A percentile compares a stretch with the other conserved stretches of the same genome.
Conservation (phyloP, 2,888 invertebrate genomes). For the Orchesella flavescens region DNA sequence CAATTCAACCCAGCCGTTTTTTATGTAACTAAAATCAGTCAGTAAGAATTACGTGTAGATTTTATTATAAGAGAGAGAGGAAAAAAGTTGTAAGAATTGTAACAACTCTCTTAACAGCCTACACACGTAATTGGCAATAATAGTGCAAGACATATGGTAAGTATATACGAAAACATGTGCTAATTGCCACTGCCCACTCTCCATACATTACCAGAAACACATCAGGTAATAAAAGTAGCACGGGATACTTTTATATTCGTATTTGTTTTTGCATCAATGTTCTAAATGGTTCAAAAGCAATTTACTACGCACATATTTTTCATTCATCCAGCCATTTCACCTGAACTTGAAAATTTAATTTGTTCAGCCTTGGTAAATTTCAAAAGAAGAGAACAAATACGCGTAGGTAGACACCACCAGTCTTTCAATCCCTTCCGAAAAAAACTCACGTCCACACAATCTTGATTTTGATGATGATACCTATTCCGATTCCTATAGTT, state of each 20-base stretch:
- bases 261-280: background rate
- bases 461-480: too few relatives aligned
- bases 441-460: too few relatives aligned
- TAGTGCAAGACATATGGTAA: background rate
- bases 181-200: slow-evolving; percentile 58
- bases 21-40: too few relatives aligned
- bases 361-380: slow-evolving; percentile 38
- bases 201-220: background rate
- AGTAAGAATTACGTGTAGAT: background rate
- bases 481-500: too few relatives aligned
- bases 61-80: background rate
- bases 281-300: background rate
- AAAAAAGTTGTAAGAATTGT: slow-evolving; percentile 40
- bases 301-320: background rate
- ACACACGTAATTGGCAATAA: slow-evolving; percentile 25
- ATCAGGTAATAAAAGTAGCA: background rate
- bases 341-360: slow-evolving; percentile 14
- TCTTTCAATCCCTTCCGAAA: background rate
- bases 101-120: slow-evolving; percentile 32
- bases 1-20: too few relatives aligned
- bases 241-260: background rate
- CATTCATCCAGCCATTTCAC: background rate
- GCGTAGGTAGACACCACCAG: background rate
- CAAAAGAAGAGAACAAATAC: background rate
- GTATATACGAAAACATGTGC: slow-evolving; percentile 44